Evolutionary conservation across 1,140 invertebrate species (phyloP), one percentile per base, ranked within the genome.

Genomic region (Drosophila orosa): DNA sequence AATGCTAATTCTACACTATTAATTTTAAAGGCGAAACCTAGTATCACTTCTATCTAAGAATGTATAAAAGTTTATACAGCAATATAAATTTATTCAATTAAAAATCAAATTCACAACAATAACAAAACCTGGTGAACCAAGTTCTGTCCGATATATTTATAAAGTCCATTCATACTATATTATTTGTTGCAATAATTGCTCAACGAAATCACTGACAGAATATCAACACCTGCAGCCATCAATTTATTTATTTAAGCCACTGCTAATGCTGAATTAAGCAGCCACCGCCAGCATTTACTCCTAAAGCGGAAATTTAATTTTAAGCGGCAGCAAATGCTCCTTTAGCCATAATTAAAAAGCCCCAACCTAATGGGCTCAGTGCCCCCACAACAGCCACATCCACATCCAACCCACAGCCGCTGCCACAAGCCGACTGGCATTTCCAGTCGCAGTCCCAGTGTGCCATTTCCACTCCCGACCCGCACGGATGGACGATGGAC

Each of bases 341-440:
- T 67, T 75, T 31, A 57, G 73, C 48, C 74, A 77, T 77, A 77
- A 77, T 77, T 77, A 77, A 77, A 76, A 77, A 56, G 62, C 48
- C 54, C 55, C 73, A 77, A 52, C 74, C 62, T 77, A 77, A 77
- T 77, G 74, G 63, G 56, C 72, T 47, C 31, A 67, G 31, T 50
- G 40, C 50, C 50, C 37, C 59, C 63, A 29, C 29, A 15, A 31
- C 25, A 15, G 1, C 25, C 31, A 33, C 12, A 10, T 33, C 15
- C 35, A 37, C 48, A 52, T 52, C 13, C 50, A 33, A 3, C 31
- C 50, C 50, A 22, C 31, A 54, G n/a, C 40, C 55, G 33, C 55
- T 44, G n/a, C 52, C 50, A 7, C 15, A 37, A 29, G 62, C 61
- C 39, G 33, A 42, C 29, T 35, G 52, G 31, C 50, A 24, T 24